These are phyloP conservation scores for Rhombomys opimus DNA, from an alignment of 2,113 vertebrate species.

Conservation along the genomic window DNA sequence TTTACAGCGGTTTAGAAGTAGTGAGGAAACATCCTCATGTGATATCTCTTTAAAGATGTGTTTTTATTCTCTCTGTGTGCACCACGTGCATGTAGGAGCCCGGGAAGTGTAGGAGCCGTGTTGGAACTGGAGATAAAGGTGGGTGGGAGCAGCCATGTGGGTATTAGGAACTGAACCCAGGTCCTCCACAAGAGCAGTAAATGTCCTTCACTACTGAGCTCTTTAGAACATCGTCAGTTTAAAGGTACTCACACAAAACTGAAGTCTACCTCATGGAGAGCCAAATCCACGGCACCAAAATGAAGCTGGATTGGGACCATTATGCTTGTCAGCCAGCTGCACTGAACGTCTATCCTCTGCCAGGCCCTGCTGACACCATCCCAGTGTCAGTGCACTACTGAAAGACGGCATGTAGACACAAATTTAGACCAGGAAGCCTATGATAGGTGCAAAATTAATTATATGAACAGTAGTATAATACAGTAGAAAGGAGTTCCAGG, in stretches of 20 bases:
- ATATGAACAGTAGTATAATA: background rate
- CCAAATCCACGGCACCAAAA: background rate
- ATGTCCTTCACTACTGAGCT: background rate
- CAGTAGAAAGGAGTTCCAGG: background rate
- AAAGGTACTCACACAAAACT: background rate
- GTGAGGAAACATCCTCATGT: background rate
- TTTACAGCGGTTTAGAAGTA: background rate
- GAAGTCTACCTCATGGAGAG: background rate
- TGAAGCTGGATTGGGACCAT: background rate
- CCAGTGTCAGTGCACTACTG: background rate
- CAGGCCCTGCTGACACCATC: conserved; percentile 2
- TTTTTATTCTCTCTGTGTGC: background rate
- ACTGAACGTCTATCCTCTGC: background rate
- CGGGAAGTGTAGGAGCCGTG: background rate
- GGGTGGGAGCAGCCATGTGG: background rate
- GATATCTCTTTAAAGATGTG: background rate
- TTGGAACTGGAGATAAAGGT: background rate
- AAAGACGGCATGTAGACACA: background rate
- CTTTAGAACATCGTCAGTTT: background rate
- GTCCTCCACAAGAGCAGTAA: background rate
- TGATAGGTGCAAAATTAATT: conserved; percentile 8
- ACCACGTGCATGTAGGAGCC: background rate
- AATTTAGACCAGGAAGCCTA: background rate
- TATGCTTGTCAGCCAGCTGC: background rate
- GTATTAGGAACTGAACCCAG: background rate